phyloP scores from a whole-genome alignment of 2,113 vertebrate genomes.

The Platichthys flesus region DNA sequence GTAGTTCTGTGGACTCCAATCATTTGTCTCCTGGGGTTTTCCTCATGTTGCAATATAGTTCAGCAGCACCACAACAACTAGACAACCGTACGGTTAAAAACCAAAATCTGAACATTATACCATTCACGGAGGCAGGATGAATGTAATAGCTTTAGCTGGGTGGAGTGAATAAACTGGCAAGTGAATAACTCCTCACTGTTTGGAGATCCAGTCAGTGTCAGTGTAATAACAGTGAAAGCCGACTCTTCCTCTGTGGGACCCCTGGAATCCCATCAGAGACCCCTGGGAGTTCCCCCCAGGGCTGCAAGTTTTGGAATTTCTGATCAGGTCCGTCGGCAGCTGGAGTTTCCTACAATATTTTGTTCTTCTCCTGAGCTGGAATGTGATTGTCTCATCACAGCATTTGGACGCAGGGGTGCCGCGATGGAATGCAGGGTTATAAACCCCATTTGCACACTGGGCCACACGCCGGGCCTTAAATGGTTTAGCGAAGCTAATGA shows the following conservation, averaged over 20 bases:
- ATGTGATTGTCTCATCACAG: conserved; percentile 73
- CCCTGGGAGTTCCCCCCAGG: conserved; percentile 31
- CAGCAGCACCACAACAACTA: background rate
- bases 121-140: background rate
- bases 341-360: conserved; percentile 55
- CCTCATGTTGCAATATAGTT: background rate
- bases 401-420: conserved; percentile 69
- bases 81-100: background rate
- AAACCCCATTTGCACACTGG: conserved; percentile 79
- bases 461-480: conserved; percentile 79
- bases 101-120: background rate
- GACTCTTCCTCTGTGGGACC: conserved; percentile 31
- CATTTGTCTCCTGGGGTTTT: background rate
- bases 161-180: background rate
- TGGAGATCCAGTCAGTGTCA: conserved; percentile 4
- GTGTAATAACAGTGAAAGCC: conserved; percentile 25
- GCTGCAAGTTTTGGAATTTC: conserved; percentile 31
- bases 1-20: background rate
- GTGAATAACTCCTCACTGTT: background rate
- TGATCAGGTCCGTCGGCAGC: conserved; percentile 46
- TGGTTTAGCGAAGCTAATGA: conserved; percentile 72
- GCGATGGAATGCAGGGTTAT: conserved; percentile 74
- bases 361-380: conserved; percentile 47
- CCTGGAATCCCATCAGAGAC: conserved; percentile 22
- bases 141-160: background rate